phyloP scores from a whole-genome alignment of 2,888 invertebrate species.

The Lissonota sp. region DNA sequence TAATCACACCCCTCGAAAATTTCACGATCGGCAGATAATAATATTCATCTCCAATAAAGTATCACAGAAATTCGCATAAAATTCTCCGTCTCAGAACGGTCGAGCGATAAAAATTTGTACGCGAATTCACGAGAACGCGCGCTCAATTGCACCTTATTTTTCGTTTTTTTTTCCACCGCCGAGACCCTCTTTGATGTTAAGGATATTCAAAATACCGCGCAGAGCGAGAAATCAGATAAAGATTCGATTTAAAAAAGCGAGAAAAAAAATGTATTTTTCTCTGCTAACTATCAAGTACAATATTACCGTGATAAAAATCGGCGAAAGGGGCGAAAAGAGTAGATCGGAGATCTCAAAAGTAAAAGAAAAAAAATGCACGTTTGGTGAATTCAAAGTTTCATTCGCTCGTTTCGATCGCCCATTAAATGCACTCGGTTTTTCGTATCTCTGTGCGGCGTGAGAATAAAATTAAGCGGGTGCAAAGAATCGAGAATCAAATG shows the following conservation, averaged over 20 bases:
- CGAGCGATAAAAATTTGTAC: neutral
- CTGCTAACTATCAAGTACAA: conserved; percentile 36
- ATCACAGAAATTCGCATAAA: neutral
- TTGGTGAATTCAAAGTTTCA: conserved; percentile 27
- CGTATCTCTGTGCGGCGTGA: neutral
- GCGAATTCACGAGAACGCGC: too few relatives aligned
- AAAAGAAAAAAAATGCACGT: too few relatives aligned
- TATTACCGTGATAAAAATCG: conserved; percentile 42
- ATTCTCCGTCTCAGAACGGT: neutral
- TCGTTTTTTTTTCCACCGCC: neutral
- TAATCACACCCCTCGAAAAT: too few relatives aligned
- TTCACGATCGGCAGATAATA: too few relatives aligned
- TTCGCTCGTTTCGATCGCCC: conserved; percentile 31
- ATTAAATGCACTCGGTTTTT: too few relatives aligned
- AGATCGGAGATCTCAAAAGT: conserved; percentile 33
- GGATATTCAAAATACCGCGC: conserved; percentile 3
- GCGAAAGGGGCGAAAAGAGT: neutral
- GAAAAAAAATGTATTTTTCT: conserved; percentile 8
- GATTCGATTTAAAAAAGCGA: conserved; percentile 15
- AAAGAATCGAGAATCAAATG: neutral
- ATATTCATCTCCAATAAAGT: too few relatives aligned
- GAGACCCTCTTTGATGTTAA: neutral
- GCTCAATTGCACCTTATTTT: neutral
- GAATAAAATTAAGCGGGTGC: conserved; percentile 16
- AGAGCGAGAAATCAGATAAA: conserved; percentile 31